Evolutionary conservation across 2,888 invertebrate genomes (phyloP), one percentile per base, ranked within the genome.

Genomic region (Ectemnius cavifrons): DNA sequence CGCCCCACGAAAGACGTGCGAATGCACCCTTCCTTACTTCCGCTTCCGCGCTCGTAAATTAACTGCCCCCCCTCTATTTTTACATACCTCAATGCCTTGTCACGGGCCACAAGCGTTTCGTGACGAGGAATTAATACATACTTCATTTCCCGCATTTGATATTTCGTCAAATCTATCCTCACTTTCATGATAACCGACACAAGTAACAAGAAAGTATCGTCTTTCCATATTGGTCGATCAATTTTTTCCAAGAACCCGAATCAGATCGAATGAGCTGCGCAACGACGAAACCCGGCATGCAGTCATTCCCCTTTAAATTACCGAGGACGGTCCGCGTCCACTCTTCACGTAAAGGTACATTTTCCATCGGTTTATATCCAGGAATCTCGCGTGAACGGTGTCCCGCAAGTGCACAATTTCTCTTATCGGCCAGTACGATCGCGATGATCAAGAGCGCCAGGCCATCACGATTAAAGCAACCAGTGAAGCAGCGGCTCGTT

Each of bases 391-490:
- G 8, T 28, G 23, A 47, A 16, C 52, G 16, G 28, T 64, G 63
- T 69, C 46, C 62, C 20, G 60, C 49, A 46, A 68, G 70, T 65
- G 73, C 37, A 75, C 72, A 71, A 75, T 78, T 79, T 71, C 71
- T 66, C 57, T 77, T 78, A 70, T 73, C 71, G 49, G 52, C 66
- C 27, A 16, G 60, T 62, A 65, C 14, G 67, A 77, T 80, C 72
- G 57, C 47, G 77, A 79, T 73, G 72, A 79, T 73, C 28, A 63
- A 52, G 49, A 46, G 37, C 37, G 11, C 37, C 37, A 37, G 46
- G 27, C 67, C 67, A 71, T 71, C 71, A 52, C 67, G 72, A 77
- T 79, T 79, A 75, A 72, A 67, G 69, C 67, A 64, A 67, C 67
- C 62, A 45, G 37, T 37, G 37, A 8, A 37, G 62, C 63, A 66